Evolutionary conservation across 2,113 vertebrate species (phyloP).

Genomic region (Barnardius zonarius): DNA sequence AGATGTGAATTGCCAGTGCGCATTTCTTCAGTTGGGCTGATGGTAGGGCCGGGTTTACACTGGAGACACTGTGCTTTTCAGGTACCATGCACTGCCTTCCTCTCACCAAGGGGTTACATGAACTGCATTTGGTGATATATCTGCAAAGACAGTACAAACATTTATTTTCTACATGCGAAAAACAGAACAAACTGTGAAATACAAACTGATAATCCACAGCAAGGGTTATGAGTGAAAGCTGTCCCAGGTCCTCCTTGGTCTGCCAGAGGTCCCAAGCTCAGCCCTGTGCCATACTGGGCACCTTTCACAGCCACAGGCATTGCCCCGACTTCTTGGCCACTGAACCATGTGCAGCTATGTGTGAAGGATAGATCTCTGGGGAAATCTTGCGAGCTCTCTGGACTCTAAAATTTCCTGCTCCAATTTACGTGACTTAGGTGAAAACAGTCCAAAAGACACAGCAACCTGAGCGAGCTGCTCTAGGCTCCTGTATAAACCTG

Average conservation of each 20-base stretch:
- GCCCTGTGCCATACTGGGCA: neutral
- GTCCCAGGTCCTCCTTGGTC: fast-evolving
- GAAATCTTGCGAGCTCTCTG: neutral
- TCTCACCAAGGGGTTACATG: fast-evolving
- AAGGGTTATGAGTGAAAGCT: neutral
- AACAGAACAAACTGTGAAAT: neutral
- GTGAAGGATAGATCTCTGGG: neutral
- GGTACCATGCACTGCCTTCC: fast-evolving
- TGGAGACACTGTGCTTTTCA: neutral
- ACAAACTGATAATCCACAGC: too few relatives aligned
- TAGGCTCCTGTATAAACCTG: neutral
- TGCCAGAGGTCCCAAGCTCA: neutral
- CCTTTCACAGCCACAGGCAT: fast-evolving
- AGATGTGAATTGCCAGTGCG: neutral
- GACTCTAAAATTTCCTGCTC: neutral
- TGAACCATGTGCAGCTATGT: neutral
- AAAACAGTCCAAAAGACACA: neutral
- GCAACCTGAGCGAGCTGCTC: neutral
- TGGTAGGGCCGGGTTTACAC: neutral
- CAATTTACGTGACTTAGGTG: neutral
- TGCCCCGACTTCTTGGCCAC: neutral
- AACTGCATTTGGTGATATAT: neutral
- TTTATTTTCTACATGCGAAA: neutral
- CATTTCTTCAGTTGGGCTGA: neutral
- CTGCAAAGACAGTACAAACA: neutral